Percentiles rank a stretch among this genome's conserved stretches.
Conservation (phyloP, 2,797 vertebrate species). For the Epinephelus awoara region DNA sequence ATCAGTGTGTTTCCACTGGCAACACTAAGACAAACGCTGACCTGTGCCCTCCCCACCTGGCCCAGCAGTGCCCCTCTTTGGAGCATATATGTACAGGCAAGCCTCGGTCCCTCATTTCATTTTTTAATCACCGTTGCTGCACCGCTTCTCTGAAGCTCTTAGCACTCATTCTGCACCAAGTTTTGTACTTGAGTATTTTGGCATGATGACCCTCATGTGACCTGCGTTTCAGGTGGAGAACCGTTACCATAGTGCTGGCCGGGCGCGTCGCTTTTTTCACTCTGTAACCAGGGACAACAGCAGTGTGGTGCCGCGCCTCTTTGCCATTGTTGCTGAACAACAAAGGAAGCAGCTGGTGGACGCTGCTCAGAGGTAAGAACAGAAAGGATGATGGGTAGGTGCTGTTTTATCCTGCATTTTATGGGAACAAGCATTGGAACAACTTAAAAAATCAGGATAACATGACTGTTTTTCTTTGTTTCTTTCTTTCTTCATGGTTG, state of each 20-base stretch:
- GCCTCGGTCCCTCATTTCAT: rapidly evolving
- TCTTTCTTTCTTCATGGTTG: neutral
- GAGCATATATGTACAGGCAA: conserved; percentile 89
- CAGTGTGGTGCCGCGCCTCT: conserved; percentile 90
- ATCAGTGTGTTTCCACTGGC: conserved; percentile 87
- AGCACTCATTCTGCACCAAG: neutral
- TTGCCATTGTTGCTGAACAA: conserved; percentile 92
- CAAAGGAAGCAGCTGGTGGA: conserved; percentile 92
- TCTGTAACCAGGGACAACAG: conserved; percentile 81
- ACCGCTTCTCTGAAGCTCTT: neutral
- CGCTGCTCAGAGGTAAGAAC: conserved; percentile 89
- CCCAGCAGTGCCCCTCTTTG: conserved; percentile 89
- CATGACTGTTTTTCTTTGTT: neutral
- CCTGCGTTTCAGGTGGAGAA: conserved; percentile 84
- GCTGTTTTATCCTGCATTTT: neutral
- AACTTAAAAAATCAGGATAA: neutral
- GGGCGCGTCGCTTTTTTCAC: conserved; percentile 92
- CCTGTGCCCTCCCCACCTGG: conserved; percentile 85
- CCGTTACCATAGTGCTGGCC: conserved; percentile 90
- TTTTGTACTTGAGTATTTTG: too few species aligned
- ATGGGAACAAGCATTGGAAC: neutral
- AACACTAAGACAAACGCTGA: conserved; percentile 88
- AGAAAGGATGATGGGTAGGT: conserved; percentile 14
- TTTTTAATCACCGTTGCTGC: neutral
- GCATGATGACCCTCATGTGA: neutral